Base-by-base conservation (phyloP, 1,140 invertebrate genomes). In the Papilio polyxenes region DNA sequence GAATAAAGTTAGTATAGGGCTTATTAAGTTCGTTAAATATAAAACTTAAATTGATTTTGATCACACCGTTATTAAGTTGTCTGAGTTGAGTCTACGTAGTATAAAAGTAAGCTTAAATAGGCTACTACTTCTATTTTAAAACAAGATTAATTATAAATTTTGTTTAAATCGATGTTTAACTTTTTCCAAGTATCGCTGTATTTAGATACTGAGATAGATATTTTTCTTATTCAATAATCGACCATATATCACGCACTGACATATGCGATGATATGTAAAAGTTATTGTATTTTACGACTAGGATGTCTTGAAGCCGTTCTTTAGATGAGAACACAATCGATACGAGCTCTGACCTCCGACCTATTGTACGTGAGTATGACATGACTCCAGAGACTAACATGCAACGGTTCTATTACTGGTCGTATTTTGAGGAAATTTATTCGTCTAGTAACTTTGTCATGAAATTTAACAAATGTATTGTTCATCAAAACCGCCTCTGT, bases 271-370 rank as follows among this genome's bases (percentile, higher is more conserved):
- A 0, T 31, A 31, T 31, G 31, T 37, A 72, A 72, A 72, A 31
- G 65, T 72, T 37, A 37, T 72, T 72, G 65, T 72, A 72, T 40
- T 13, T 72, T 72, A 72, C 31, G 65, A 72, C 65, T 72, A 72
- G 65, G 65, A 72, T 72, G 65, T 72, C 65, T 72, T 72, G 65
- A 72, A 72, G 23, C 31, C 11, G 65, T 72, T 37, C 31, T 72
- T 7, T 72, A 37, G 65, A 72, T 72, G 65, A 72, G 23, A 10
- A 40, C 65, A 72, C 65, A 72, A 72, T 72, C 65, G 65, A 72
- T 72, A 72, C 31, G 65, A 72, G 65, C 65, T 72, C 65, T 72
- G 65, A 72, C 65, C 65, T 72, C 23, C 31, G 65, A 31, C 65
- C 31, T 72, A 72, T 72, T 72, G 65, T 72, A 31, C 65, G 23